Percentiles rank a stretch among this genome's conserved stretches.
Conservation (phyloP, 2,113 vertebrate species). For the Anhinga anhinga region DNA sequence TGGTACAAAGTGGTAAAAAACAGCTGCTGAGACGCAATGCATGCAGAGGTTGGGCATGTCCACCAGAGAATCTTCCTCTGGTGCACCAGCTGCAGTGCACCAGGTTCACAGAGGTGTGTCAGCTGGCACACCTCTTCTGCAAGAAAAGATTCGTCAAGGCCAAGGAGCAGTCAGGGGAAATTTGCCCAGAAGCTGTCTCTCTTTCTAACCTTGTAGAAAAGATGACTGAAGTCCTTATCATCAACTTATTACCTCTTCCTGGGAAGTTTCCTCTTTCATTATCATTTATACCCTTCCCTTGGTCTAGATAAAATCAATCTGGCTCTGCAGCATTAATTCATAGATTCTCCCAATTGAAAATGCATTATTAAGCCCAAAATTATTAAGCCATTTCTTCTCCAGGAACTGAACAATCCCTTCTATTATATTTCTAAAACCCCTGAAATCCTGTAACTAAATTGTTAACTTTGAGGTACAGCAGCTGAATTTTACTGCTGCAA, state of each 20-base stretch:
- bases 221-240: background rate
- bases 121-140: background rate
- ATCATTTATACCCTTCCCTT: background rate
- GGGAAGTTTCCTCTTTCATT: background rate
- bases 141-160: background rate
- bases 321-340: background rate
- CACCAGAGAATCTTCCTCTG: background rate
- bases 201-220: background rate
- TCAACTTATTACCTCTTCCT: background rate
- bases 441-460: background rate
- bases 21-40: accelerated
- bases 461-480: background rate
- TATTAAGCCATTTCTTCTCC: background rate
- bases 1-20: background rate
- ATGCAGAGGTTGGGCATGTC: background rate
- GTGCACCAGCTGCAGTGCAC: too few relatives aligned
- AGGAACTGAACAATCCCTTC: background rate
- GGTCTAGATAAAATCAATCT: background rate
- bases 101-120: too few relatives aligned
- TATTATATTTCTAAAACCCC: background rate
- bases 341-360: background rate
- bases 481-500: background rate
- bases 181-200: background rate
- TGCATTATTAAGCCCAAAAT: background rate
- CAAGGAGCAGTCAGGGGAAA: background rate